A percentile compares a stretch with the other conserved stretches of the same genome.
phyloP scores from a whole-genome alignment of 2,113 vertebrate species.

The Apaloderma vittatum region DNA sequence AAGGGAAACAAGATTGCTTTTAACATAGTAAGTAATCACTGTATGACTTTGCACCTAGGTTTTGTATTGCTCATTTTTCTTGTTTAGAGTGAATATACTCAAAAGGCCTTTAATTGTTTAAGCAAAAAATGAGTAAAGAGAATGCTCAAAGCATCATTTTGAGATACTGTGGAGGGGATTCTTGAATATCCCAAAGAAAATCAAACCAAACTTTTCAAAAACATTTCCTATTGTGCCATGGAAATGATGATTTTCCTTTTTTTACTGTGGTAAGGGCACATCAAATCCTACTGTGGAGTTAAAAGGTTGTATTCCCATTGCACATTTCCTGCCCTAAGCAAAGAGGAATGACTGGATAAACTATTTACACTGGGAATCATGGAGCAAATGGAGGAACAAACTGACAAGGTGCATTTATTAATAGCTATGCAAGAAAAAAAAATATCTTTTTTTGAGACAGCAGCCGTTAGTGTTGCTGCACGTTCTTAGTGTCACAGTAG shows the following conservation, averaged over 20 bases:
- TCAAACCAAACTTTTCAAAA: neutral
- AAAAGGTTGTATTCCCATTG: neutral
- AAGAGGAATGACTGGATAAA: neutral
- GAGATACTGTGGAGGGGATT: neutral
- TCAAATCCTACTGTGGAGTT: neutral
- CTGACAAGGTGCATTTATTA: neutral
- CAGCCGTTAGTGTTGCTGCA: accelerated
- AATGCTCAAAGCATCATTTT: neutral
- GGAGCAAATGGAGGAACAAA: neutral
- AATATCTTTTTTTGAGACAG: neutral
- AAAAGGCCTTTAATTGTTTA: neutral
- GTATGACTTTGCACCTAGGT: neutral
- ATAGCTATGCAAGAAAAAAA: neutral
- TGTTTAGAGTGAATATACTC: neutral
- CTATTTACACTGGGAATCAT: neutral
- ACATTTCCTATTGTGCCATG: neutral
- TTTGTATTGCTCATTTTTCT: neutral
- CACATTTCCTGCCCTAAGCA: neutral
- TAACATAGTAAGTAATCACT: neutral
- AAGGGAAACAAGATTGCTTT: neutral
- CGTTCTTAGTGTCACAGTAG: neutral
- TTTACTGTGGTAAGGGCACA: neutral
- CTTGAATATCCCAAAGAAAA: neutral
- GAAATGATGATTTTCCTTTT: neutral
- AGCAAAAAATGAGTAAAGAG: neutral